Evolutionary conservation across 2,888 invertebrate species (phyloP).

Genomic region (Smittia aterrima): DNA sequence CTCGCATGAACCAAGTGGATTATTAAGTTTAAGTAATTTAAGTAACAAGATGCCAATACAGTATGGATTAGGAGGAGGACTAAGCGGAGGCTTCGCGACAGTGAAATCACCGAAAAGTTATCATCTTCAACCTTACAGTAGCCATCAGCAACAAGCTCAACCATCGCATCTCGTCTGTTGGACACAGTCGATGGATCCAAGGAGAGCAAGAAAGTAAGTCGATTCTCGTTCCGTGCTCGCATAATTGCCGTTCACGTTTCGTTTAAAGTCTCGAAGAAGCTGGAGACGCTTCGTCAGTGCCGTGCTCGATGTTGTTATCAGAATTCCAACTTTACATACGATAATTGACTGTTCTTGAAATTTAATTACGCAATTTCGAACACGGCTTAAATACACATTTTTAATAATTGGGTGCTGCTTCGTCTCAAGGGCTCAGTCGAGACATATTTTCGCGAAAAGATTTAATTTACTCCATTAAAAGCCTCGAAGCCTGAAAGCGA

Average conservation of each 20-base stretch:
- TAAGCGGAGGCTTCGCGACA: conserved; percentile 16
- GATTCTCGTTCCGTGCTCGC: conserved; percentile 11
- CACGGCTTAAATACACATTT: too few relatives aligned
- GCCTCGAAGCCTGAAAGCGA: not conserved
- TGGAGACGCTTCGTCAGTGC: too few relatives aligned
- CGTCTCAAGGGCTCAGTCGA: not conserved
- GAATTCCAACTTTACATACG: too few relatives aligned
- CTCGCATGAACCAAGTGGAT: conserved; percentile 36
- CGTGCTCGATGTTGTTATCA: too few relatives aligned
- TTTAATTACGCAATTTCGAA: too few relatives aligned
- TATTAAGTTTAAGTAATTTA: conserved; percentile 41
- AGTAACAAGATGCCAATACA: conserved; percentile 39
- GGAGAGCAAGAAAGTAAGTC: conserved; percentile 54
- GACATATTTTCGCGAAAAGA: not conserved
- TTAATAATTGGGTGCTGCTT: too few relatives aligned
- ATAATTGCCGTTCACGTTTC: not conserved
- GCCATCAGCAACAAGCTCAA: conserved; percentile 15
- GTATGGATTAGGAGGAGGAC: too few relatives aligned
- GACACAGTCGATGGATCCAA: conserved; percentile 54
- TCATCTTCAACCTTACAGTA: conserved; percentile 43
- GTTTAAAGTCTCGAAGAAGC: too few relatives aligned
- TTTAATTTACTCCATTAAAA: conserved; percentile 6
- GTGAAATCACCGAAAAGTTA: conserved; percentile 37
- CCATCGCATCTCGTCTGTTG: conserved; percentile 48
- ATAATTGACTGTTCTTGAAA: too few relatives aligned